Base-by-base conservation (phyloP, 2,113 vertebrate species). In the Lagenorhynchus albirostris region DNA sequence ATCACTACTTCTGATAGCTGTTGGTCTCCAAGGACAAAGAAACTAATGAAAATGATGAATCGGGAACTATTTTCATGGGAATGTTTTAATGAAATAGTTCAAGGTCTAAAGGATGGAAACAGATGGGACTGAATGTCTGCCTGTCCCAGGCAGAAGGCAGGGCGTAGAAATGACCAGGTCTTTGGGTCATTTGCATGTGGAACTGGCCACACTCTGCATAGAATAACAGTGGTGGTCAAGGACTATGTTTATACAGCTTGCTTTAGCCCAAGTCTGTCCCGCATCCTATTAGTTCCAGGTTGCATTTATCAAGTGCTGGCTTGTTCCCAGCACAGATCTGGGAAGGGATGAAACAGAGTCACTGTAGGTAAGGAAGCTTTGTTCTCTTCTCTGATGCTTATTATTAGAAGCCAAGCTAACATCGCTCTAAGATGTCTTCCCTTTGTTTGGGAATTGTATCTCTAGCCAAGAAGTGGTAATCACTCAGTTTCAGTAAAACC, bases 381-480 rank as follows among this genome's bases (percentile, higher is more conserved):
- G 29, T 85, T 91, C 9, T 92, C 62, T 88, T 65, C 44, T 82
- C 31, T 73, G 68, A 87, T 77, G 33, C 14, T 77, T 70, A 65
- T 58, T 70, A 23, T 41, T 94, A 41, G 5, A 92, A 92, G 76
- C 62, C 26, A 82, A 80, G 13, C 18, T 85, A 74, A 84, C n/a
- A 15, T 63, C 71, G 13, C 29, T 81, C 21, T 63, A 68, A 67
- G 17, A 77, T 85, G 53, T 63, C 23, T 36, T 92, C 2, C 17
- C 5, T 95, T 92, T 77, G 73, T 87, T 92, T 83, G 31, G 50
- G 44, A 89, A 83, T 47, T 91, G 36, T 62, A 29, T 47, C n/a
- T 33, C 25, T 80, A 80, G 71, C 63, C n/a, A 36, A 93, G 38
- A 73, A 95, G 33, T 10, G 86, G 80, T 82, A 94, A 96, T 90